These are phyloP conservation scores for Tachina lurida DNA, from an alignment of 2,888 invertebrate species.

Conservation along the genomic window DNA sequence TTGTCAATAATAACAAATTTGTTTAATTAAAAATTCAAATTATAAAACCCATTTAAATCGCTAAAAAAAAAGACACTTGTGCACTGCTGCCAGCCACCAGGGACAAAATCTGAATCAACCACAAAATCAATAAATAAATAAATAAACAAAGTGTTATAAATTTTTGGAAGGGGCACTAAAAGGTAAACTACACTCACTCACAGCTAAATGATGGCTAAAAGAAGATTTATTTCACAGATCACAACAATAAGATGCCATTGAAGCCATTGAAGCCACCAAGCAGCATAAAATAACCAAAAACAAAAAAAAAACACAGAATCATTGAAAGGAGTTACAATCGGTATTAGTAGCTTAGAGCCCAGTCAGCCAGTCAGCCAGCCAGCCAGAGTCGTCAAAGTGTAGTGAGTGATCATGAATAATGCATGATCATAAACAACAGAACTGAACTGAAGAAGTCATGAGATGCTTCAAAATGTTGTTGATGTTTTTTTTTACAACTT, in stretches of 20 bases:
- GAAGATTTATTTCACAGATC: constrained; percentile 68
- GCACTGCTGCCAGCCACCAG: constrained; percentile 18
- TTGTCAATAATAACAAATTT: constrained; percentile 70
- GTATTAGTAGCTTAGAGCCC: constrained; percentile 45
- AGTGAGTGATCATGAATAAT: constrained; percentile 66
- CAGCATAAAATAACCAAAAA: background rate
- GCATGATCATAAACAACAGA: constrained; percentile 55
- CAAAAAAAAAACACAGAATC: background rate
- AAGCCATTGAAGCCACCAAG: constrained; percentile 4
- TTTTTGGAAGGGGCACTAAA: constrained; percentile 36
- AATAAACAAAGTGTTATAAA: constrained; percentile 54
- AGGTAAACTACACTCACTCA: constrained; percentile 56
- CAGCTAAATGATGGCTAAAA: constrained; percentile 47
- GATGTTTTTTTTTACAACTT: constrained; percentile 31
- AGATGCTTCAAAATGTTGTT: constrained; percentile 49
- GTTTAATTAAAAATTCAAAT: constrained; percentile 71
- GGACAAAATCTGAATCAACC: constrained; percentile 6
- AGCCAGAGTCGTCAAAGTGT: constrained; percentile 16
- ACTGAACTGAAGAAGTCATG: constrained; percentile 38
- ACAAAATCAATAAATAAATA: background rate
- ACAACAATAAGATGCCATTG: constrained; percentile 48
- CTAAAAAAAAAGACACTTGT: constrained; percentile 64
- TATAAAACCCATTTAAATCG: constrained; percentile 65
- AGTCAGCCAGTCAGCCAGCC: background rate
- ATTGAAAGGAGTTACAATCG: constrained; percentile 20